Conservation (phyloP, 2,888 invertebrate genomes). For the Drosophila siamana region DNA sequence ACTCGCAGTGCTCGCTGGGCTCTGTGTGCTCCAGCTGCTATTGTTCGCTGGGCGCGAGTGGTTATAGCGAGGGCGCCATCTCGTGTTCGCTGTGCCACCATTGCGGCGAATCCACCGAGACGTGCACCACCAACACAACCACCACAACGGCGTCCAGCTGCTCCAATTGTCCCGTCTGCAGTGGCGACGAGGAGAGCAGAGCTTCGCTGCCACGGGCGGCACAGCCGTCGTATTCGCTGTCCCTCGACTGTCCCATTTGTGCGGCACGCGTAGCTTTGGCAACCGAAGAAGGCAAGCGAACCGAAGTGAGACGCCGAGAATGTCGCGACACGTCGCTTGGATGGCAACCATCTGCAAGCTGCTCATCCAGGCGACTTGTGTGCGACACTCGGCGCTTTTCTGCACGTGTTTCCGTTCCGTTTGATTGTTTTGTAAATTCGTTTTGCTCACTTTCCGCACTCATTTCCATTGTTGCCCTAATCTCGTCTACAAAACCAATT, state of each 20-base stretch:
- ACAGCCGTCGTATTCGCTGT: conserved; percentile 59
- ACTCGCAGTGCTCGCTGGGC: conserved; percentile 70
- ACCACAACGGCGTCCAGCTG: conserved; percentile 73
- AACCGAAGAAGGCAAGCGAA: conserved; percentile 83
- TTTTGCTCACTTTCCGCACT: conserved; percentile 52
- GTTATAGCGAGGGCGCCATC: conserved; percentile 80
- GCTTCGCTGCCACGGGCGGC: conserved; percentile 28
- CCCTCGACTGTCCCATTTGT: conserved; percentile 81
- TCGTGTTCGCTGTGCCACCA: conserved; percentile 83
- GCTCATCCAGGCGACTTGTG: conserved; percentile 38
- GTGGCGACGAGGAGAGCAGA: conserved; percentile 41
- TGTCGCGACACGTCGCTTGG: conserved; percentile 33
- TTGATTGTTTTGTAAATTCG: conserved; percentile 80
- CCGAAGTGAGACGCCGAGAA: conserved; percentile 61
- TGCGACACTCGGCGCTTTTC: conserved; percentile 56
- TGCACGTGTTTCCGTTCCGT: conserved; percentile 77
- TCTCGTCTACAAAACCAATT: conserved; percentile 32
- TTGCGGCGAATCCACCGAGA: conserved; percentile 65
- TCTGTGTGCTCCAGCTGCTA: conserved; percentile 76
- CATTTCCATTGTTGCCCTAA: conserved; percentile 13
- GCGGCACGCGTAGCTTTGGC: conserved; percentile 58
- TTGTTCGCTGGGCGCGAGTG: conserved; percentile 77
- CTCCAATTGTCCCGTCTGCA: conserved; percentile 79
- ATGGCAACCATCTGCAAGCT: too few relatives aligned
- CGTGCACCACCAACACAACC: conserved; percentile 71